These are phyloP conservation scores for Mixornis gularis DNA, from an alignment of 2,113 vertebrate species.

Conservation along the genomic window DNA sequence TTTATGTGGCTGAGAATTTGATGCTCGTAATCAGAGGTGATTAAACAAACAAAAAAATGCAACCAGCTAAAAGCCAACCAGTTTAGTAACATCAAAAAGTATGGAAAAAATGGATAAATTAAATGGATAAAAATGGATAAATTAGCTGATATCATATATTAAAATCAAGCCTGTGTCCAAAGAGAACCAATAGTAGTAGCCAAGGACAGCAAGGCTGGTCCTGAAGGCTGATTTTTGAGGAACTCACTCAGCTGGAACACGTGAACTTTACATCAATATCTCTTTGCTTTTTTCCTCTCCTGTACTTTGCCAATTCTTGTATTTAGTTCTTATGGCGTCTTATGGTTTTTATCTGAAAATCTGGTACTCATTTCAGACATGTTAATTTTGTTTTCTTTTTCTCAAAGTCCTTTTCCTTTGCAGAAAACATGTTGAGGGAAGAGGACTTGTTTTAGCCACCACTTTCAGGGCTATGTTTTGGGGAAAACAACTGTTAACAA, in stretches of 20 bases:
- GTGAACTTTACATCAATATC: background rate
- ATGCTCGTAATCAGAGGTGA: background rate
- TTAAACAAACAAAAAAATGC: background rate
- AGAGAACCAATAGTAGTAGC: accelerated
- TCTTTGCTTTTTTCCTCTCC: background rate
- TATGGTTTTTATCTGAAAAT: background rate
- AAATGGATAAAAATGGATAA: background rate
- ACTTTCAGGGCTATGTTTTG: background rate
- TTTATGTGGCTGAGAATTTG: background rate
- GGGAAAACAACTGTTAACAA: background rate
- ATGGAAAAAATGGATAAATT: too few relatives aligned
- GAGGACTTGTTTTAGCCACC: background rate
- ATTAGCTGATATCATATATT: accelerated
- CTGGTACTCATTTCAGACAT: background rate
- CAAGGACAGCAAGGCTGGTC: background rate
- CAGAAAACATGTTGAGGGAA: background rate
- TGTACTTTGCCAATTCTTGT: background rate
- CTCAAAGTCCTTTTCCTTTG: background rate
- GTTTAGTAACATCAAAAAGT: background rate
- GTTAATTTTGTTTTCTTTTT: background rate
- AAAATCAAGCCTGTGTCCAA: background rate
- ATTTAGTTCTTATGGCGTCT: background rate
- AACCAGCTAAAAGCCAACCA: background rate
- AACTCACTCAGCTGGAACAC: background rate
- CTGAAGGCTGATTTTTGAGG: background rate